Base-by-base conservation (phyloP, 2,797 vertebrate species). In the Amblyraja radiata region DNA sequence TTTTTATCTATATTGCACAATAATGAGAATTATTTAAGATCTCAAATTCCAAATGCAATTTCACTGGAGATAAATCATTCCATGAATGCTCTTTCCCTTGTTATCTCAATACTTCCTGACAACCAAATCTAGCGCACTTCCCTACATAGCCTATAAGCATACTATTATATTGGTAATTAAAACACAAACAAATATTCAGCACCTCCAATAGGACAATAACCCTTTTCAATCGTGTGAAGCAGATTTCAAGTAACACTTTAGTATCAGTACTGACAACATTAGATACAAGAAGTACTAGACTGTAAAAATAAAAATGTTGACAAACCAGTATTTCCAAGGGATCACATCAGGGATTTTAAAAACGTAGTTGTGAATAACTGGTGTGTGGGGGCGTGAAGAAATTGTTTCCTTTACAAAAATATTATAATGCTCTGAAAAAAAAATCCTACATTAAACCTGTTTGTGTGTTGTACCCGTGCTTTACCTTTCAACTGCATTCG, bases 161-260 rank as follows among this genome's bases (percentile, higher is more conserved):
- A 91, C 23, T 74, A 74, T 74, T 46, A 21, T 39, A 91, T 54
- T 91, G 90, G 39, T 91, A 91, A 91, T 74, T 73, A 25, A 74
- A 54, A 46, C 65, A 71, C 36, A 73, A 36, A 32, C 7, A 68
- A 16, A 21, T 8, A 36, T 6, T 14, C 90, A 91, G 90, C 65
- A 91, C 71, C 90, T 91, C 71, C 90, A 91, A 74, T 21, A 83
- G 39, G 9, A 91, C 36, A 46, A 54, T 74, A 74, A 74, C 36
- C 39, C 16, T 28, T 36, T 90, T 65, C 23, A 91, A 71, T 46
- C 90, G 74, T 13, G 88, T 54, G 25, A 74, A 91, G 68, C 65
- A 46, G 68, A 91, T n/a, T 32, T 91, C 88, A 91, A 92, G 36
- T 92, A 92, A 73, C 76, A 92, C 81, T 25, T 84, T 61, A 25